Evolutionary conservation across 2,113 vertebrate genomes (phyloP).

Genomic region (Drymodes brunneopygia): DNA sequence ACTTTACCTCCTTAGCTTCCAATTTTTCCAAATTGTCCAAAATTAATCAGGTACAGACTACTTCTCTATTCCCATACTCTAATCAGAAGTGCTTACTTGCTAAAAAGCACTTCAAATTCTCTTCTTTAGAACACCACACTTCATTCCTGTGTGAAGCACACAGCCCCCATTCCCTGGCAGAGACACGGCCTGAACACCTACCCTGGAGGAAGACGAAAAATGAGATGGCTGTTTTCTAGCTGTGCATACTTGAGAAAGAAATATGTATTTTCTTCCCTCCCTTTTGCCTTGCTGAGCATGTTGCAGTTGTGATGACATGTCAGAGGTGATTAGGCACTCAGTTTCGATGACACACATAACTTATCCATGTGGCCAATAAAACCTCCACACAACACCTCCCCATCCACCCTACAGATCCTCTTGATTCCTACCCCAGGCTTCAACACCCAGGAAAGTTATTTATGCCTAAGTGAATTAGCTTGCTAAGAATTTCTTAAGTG

Average conservation of each 20-base stretch:
- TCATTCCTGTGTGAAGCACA: not conserved
- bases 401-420: not conserved
- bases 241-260: slow-evolving; percentile 5
- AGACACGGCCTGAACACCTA: not conserved
- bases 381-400: slow-evolving; percentile 5
- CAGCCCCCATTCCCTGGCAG: not conserved
- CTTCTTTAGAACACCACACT: not conserved
- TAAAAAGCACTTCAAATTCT: not conserved
- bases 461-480: slow-evolving; percentile 21
- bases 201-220: slow-evolving; percentile 25
- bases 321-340: not conserved
- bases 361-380: slow-evolving; percentile 23
- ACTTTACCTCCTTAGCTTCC: not conserved
- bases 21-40: not conserved
- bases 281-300: not conserved
- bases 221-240: not conserved
- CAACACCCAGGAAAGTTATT: slow-evolving; percentile 17
- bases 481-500: not conserved
- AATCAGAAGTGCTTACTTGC: not conserved
- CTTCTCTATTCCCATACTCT: not conserved
- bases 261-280: slow-evolving; percentile 34
- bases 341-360: slow-evolving; percentile 20
- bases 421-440: not conserved
- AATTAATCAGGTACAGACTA: not conserved
- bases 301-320: slow-evolving; percentile 34